Base-by-base conservation (phyloP, 2,797 vertebrate species). In the Pagetopsis macropterus region DNA sequence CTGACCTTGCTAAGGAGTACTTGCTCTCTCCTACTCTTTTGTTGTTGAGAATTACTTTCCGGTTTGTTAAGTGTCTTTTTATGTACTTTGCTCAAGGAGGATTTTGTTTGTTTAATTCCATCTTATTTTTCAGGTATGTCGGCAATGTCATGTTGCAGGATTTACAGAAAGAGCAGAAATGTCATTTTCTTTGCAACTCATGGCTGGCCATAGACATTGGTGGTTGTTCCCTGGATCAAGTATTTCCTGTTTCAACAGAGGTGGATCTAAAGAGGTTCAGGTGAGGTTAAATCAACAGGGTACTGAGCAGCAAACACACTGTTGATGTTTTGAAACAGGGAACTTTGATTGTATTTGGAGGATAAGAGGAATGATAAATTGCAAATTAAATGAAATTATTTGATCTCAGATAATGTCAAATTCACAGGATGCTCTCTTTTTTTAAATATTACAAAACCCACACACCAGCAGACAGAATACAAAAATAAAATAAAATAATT, bases 181-280 rank as follows among this genome's bases (percentile, higher is more conserved):
- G 96, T 96, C 88, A 95, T 72, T 97, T 98, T 85, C 92, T 98
- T 8, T 99, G 97, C 84, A 97, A 95, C 78, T 97, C 96, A 0
- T 99, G 98, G 97, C 87, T 99, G 61, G 93, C 96, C 6, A 54
- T 96, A 43, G 92, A 97, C 63, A 84, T 96, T 1, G 96, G 93
- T 37, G 96, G 97, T 31, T 95, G 96, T 65, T 87, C 94, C 27
- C 88, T 98, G 0, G 95, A 98, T 88, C 96, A 94, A 92, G 68
- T 95, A 43, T 96, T 98, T 78, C 92, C 92, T 1, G 93, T 95
- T 71, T 95, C 97, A 10, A 95, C 95, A 16, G 97, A 98, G 21
- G 86, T 84, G 50, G 97, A 99, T 56, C 92, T 97, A 77, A 97
- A 94, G 81, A 91, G 81, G 60, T 98, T 98, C 91, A 96, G 96